Evolutionary conservation across 1,140 invertebrate species (phyloP).

Genomic region (Saccostrea cuccullata): DNA sequence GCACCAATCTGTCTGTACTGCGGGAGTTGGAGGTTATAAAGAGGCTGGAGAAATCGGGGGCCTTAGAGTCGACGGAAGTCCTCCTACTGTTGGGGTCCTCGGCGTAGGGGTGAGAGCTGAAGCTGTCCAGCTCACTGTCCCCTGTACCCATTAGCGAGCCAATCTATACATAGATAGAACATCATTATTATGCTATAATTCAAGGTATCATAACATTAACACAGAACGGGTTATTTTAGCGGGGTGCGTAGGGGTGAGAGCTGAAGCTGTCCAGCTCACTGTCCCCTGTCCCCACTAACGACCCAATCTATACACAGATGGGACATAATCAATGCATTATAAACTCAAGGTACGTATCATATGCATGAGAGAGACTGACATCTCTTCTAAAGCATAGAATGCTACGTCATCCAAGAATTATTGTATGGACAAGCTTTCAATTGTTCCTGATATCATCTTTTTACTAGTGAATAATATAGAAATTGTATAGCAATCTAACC

Average conservation of each 20-base stretch:
- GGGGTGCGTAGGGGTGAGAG: slow-evolving; percentile 56
- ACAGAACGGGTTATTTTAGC: too few species aligned
- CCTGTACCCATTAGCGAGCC: slow-evolving; percentile 41
- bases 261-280: slow-evolving; percentile 41
- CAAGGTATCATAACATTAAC: too few species aligned
- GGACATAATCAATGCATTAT: too few species aligned
- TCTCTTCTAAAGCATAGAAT: too few species aligned
- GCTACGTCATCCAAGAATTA: too few species aligned
- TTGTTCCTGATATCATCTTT: too few species aligned
- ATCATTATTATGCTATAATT: too few species aligned
- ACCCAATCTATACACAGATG: slow-evolving; percentile 79
- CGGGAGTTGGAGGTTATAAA: slow-evolving; percentile 60
- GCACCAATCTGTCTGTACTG: slow-evolving; percentile 45
- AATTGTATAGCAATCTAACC: too few species aligned
- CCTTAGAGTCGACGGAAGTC: slow-evolving; percentile 41
- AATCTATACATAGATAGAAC: slow-evolving; percentile 79
- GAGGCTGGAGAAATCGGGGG: slow-evolving; percentile 59
- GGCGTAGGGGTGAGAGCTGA: slow-evolving; percentile 52
- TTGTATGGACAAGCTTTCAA: too few species aligned
- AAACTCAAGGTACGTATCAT: too few species aligned
- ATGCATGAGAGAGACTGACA: too few species aligned
- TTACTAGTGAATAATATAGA: too few species aligned
- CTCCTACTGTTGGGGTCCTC: slow-evolving; percentile 14
- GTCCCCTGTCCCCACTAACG: slow-evolving; percentile 39
- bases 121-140: slow-evolving; percentile 40